Conservation (phyloP, 2,797 vertebrate species). For the Trachurus trachurus region DNA sequence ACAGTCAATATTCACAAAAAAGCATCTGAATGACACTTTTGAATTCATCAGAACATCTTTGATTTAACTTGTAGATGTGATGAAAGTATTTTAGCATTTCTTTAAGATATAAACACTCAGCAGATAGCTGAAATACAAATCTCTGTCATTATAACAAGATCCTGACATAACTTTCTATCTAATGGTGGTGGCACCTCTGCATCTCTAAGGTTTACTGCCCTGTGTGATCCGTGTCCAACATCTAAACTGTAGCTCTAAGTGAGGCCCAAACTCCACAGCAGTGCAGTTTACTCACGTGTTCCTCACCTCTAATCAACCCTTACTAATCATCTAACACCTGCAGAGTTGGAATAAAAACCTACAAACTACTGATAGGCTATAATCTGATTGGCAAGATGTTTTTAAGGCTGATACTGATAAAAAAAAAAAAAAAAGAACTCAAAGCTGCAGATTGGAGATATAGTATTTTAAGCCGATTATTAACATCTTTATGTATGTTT, state of each 20-base stretch:
- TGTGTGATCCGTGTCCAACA: neutral
- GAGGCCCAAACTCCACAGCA: conserved; percentile 25
- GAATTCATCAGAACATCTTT: neutral
- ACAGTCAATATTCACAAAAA: neutral
- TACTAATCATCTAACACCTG: conserved; percentile 29
- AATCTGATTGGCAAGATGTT: conserved; percentile 58
- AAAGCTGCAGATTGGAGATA: conserved; percentile 41
- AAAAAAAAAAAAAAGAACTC: conserved; percentile 1
- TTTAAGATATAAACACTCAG: no score
- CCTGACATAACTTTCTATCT: neutral
- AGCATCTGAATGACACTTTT: neutral
- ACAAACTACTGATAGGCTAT: conserved; percentile 38
- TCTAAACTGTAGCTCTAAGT: conserved; percentile 7
- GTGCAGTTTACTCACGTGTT: conserved; percentile 21
- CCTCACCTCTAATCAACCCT: conserved; percentile 3
- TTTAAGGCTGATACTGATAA: conserved; percentile 57
- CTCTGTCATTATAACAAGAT: conserved; percentile 46
- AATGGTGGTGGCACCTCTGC: neutral
- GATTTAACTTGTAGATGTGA: neutral
- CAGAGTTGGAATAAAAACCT: conserved; percentile 36
- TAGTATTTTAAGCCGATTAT: conserved; percentile 36
- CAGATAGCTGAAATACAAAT: neutral
- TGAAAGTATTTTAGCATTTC: neutral
- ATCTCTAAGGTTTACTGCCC: conserved; percentile 6
- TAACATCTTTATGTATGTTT: conserved; percentile 20